Evolutionary conservation across 2,888 invertebrate genomes (phyloP).

Genomic region (Orchestes rusci): DNA sequence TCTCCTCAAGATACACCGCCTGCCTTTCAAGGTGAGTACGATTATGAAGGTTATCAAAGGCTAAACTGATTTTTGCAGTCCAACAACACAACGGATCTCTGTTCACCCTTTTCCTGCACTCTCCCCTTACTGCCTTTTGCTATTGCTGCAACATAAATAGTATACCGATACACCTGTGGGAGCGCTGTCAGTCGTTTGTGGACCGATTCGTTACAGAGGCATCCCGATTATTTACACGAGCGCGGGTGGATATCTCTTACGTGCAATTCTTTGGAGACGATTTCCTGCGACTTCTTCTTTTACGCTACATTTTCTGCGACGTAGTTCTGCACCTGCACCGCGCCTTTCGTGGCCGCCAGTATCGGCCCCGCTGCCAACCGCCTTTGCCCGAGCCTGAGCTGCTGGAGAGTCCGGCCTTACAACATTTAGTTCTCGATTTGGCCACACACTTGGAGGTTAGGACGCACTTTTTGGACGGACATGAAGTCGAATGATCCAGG

Average conservation of each 20-base stretch:
- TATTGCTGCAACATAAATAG: slow-evolving; percentile 83
- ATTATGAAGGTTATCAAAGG: background rate
- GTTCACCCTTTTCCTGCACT: slow-evolving; percentile 92
- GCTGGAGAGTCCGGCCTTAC: slow-evolving; percentile 73
- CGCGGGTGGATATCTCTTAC: slow-evolving; percentile 66
- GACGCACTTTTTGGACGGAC: slow-evolving; percentile 58
- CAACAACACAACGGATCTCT: slow-evolving; percentile 83
- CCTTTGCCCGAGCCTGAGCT: slow-evolving; percentile 80
- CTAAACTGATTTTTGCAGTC: slow-evolving; percentile 47
- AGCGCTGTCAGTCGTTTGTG: slow-evolving; percentile 79
- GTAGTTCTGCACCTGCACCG: slow-evolving; percentile 83
- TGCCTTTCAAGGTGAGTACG: slow-evolving; percentile 67
- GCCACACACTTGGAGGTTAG: slow-evolving; percentile 79
- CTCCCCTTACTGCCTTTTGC: slow-evolving; percentile 87
- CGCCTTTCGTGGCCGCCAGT: slow-evolving; percentile 75
- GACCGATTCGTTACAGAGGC: slow-evolving; percentile 88
- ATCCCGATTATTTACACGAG: slow-evolving; percentile 71
- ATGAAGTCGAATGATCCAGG: slow-evolving; percentile 56
- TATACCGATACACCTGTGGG: slow-evolving; percentile 82
- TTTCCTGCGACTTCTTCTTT: slow-evolving; percentile 78
- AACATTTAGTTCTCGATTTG: slow-evolving; percentile 74
- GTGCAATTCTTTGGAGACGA: slow-evolving; percentile 92
- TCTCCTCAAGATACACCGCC: slow-evolving; percentile 87
- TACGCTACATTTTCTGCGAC: slow-evolving; percentile 92
- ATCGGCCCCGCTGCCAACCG: slow-evolving; percentile 80